Percentiles rank a stretch among this genome's conserved stretches.
Evolutionary conservation across 2,888 invertebrate genomes (phyloP).

Genomic region (Drosophila ustulata): DNA sequence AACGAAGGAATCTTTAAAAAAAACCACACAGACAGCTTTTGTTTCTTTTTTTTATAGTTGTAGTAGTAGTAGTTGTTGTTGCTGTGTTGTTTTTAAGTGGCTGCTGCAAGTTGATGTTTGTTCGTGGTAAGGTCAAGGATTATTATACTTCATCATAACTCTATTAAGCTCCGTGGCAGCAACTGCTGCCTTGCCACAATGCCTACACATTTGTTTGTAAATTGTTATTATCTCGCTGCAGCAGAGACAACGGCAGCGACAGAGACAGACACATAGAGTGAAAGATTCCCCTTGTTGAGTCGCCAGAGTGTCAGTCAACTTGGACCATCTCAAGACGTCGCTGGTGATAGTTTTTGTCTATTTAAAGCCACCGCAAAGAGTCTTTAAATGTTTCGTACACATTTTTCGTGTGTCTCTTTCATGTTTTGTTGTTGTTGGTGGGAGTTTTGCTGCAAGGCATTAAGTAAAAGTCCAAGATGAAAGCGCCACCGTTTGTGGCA

Average conservation of each 20-base stretch:
- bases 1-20: conserved; percentile 12
- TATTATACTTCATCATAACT: conserved; percentile 80
- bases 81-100: conserved; percentile 34
- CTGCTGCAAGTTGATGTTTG: conserved; percentile 61
- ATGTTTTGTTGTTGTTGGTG: conserved; percentile 39
- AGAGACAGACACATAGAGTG: conserved; percentile 27
- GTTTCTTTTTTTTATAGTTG: not conserved
- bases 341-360: conserved; percentile 72
- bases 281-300: conserved; percentile 29
- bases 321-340: conserved; percentile 25
- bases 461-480: conserved; percentile 76
- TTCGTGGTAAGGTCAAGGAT: conserved; percentile 78
- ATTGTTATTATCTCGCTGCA: conserved; percentile 65
- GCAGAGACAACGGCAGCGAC: not conserved
- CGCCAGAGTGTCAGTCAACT: conserved; percentile 22
- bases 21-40: conserved; percentile 33
- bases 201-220: conserved; percentile 70
- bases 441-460: conserved; percentile 63
- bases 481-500: conserved; percentile 61
- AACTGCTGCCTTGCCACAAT: conserved; percentile 16
- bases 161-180: conserved; percentile 65
- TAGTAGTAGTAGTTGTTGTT: conserved; percentile 33
- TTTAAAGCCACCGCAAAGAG: conserved; percentile 46
- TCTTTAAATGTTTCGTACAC: conserved; percentile 31
- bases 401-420: conserved; percentile 19